Base-by-base conservation (phyloP, 37 sponge, comb jelly and placozoan genomes). In the Theonella swinhoei region DNA sequence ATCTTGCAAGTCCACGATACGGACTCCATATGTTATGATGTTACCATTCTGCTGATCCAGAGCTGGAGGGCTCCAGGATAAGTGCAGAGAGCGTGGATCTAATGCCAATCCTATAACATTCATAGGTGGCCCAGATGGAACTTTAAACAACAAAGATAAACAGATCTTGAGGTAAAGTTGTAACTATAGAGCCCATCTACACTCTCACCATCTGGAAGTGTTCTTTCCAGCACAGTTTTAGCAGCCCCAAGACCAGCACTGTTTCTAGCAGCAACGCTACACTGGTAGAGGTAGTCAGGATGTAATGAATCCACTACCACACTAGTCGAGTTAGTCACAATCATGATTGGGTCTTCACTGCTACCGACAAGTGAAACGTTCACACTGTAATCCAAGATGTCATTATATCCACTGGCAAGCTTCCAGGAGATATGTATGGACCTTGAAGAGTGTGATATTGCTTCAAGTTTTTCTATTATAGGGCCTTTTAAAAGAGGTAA, bases 251-350 rank as follows among this genome's bases (percentile, higher is more conserved):
- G 7, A 7, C 54, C 69, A 28, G 70, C 69, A 41, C 36, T 31
- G 4, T 68, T 80, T 8, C 3, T 5, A 30, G 80, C 69, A n/a
- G 69, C 80, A 29, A 80, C 80, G 17, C 1, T 41, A 25, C 68
- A 80, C 43, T 42, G 42, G 54, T 80, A 80, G 22, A 39, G 28
- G 38, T 67, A 68, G 58, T 68, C 68, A 29, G 80, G 80, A 26
- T 68, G 68, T 3, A 80, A 54, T 26, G 69, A 39, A 14, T 39
- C 30, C 31, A 80, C 22, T 30, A 42, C 42, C 24, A 68, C 25
- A 1, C 42, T 14, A 34, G 58, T 67, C 2, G 40, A 47, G 14
- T 47, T 14, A 47, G 54, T 47, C 54, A 7, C 14, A 47, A 14
- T 14, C 14, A 14, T 17, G 14, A 17, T 17, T 47, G 11, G 7